A percentile compares a stretch with the other conserved stretches of the same genome.
Conservation (phyloP, 2,888 invertebrate genomes). For the Leucophenga maculata region DNA sequence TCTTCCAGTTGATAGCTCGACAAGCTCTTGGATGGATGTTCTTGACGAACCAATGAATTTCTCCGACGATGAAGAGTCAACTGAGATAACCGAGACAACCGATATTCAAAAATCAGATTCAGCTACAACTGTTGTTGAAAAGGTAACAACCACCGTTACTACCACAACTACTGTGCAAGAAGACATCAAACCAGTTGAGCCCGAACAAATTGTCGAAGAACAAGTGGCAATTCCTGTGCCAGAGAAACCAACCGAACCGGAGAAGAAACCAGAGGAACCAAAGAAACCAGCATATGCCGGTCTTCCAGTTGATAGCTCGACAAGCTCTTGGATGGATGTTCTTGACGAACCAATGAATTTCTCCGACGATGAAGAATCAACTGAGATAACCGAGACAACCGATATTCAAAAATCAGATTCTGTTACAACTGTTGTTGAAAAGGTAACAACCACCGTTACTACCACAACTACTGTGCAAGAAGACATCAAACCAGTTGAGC, state of each 20-base stretch:
- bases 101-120: slow-evolving; percentile 25
- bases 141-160: neutral
- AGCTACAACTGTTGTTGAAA: slow-evolving; percentile 7
- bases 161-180: slow-evolving; percentile 1
- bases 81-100: slow-evolving; percentile 41
- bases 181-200: slow-evolving; percentile 4
- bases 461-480: slow-evolving; percentile 41
- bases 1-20: slow-evolving; percentile 51
- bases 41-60: slow-evolving; percentile 65
- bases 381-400: neutral
- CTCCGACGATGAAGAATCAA: slow-evolving; percentile 55
- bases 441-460: slow-evolving; percentile 14
- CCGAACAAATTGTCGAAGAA: neutral
- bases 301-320: slow-evolving; percentile 62
- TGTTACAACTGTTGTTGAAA: slow-evolving; percentile 30
- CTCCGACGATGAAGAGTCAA: slow-evolving; percentile 51
- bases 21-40: slow-evolving; percentile 63
- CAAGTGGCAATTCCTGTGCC: neutral
- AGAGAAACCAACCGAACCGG: neutral
- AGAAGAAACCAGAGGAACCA: slow-evolving; percentile 28
- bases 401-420: slow-evolving; percentile 25
- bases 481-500: slow-evolving; percentile 18
- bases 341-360: slow-evolving; percentile 63
- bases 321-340: slow-evolving; percentile 63
- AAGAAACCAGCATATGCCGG: slow-evolving; percentile 55